Base-by-base conservation (phyloP, 2,888 invertebrate genomes). In the Labia minor region DNA sequence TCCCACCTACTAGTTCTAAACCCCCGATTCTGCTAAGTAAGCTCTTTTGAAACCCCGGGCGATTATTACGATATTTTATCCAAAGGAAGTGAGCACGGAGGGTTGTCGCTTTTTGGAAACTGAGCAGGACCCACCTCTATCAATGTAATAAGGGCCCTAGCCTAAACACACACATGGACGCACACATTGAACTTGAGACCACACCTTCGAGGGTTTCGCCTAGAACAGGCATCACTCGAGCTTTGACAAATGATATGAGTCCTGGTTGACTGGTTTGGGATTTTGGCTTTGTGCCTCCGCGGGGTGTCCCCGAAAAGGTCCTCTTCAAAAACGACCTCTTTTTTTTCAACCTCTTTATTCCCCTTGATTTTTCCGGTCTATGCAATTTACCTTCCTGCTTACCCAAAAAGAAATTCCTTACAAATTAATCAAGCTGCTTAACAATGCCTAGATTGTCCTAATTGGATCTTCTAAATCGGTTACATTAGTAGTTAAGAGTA, bases 221-320 rank as follows among this genome's bases (percentile, higher is more conserved):
- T 49, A 49, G 49, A 49, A 49, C 49, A 49, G 49, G 49, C 49
- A 49, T 49, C 49, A 49, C 49, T 49, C 49, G 49, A 49, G 49
- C 8, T 49, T 49, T 49, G 49, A 49, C 49, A 49, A 49, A 49
- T 49, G 49, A 49, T 49, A 49, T 16, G 49, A 49, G 49, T n/a
- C 49, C 49, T 49, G 49, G 49, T 49, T 14, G 49, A 49, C 49
- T 49, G 49, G 49, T 49, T 49, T 49, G 14, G 49, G 49, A 8
- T 49, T 49, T 49, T 49, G 49, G 49, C 49, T 49, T 49, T 49
- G 49, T 49, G 49, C 49, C 49, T 49, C 49, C 49, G n/a, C 16
- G 14, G 49, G 49, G 49, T 26, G 26, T 26, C 26, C 26, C 26
- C 3, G 26, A 26, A 26, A 26, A 26, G 26, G 26, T 26, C 26